Conservation (phyloP, 2,888 invertebrate genomes). For the Oscheius sp. region DNA sequence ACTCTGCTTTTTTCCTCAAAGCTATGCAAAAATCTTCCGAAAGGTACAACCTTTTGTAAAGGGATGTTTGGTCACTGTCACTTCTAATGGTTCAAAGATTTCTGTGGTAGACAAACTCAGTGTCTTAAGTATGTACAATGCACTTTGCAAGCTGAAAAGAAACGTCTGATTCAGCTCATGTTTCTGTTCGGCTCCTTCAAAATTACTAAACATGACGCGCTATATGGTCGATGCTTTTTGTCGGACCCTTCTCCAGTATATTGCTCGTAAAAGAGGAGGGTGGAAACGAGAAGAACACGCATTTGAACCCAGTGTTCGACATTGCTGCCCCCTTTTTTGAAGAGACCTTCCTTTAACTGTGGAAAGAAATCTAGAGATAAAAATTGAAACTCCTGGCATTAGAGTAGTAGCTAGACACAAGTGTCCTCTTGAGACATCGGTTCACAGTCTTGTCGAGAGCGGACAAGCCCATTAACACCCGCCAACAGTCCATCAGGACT, state of each 20-base stretch:
- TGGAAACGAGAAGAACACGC: conserved; percentile 3
- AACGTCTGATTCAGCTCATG: too few relatives aligned
- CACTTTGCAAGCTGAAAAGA: too few relatives aligned
- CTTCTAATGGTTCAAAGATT: background rate
- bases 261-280: conserved; percentile 23
- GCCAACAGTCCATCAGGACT: background rate
- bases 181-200: too few relatives aligned
- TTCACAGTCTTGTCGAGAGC: conserved; percentile 9
- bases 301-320: background rate
- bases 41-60: too few relatives aligned
- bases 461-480: conserved; percentile 1
- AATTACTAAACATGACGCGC: conserved; percentile 5
- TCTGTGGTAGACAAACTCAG: too few relatives aligned
- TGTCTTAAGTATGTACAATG: too few relatives aligned
- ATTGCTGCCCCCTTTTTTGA: background rate
- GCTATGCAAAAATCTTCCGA: too few relatives aligned
- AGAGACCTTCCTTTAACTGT: background rate
- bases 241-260: conserved; percentile 13
- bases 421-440: conserved; percentile 26
- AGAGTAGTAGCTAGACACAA: conserved; percentile 17
- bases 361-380: conserved; percentile 3
- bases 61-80: too few relatives aligned
- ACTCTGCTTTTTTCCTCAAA: too few relatives aligned
- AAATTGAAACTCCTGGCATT: conserved; percentile 19
- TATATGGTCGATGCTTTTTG: background rate